Conservation (phyloP, 2,113 vertebrate species). For the Neoarius graeffei region DNA sequence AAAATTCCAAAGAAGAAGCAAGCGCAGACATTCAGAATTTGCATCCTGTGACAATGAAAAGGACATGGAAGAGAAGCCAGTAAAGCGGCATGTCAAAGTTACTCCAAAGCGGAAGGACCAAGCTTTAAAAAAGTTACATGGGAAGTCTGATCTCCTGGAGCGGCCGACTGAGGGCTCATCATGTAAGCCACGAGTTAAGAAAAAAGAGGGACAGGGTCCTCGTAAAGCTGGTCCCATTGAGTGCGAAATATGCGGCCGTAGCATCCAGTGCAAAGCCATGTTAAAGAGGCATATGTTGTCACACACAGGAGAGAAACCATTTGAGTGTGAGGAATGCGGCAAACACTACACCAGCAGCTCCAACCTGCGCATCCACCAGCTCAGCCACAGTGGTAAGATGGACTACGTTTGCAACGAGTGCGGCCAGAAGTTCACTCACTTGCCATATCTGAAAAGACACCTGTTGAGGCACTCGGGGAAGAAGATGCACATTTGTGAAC, state of each 20-base stretch:
- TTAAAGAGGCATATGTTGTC: slow-evolving; percentile 29
- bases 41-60: background rate
- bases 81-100: background rate
- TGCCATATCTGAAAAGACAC: slow-evolving; percentile 55
- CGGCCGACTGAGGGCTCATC: background rate
- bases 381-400: slow-evolving; percentile 39
- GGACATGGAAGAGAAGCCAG: background rate
- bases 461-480: slow-evolving; percentile 72
- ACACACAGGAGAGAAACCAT: slow-evolving; percentile 37
- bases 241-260: slow-evolving; percentile 26
- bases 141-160: background rate
- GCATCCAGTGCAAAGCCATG: background rate
- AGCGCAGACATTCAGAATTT: background rate
- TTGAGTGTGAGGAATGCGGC: slow-evolving; percentile 32
- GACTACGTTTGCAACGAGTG: slow-evolving; percentile 33
- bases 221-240: background rate
- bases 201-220: background rate
- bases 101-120: background rate
- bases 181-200: background rate
- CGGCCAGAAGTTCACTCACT: slow-evolving; percentile 29
- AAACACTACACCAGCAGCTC: slow-evolving; percentile 30
- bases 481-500: slow-evolving; percentile 62
- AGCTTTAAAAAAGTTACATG: background rate
- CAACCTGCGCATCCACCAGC: slow-evolving; percentile 40
- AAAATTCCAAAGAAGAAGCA: background rate